Conservation (phyloP, 1,140 invertebrate genomes). For the Tribolium madens region DNA sequence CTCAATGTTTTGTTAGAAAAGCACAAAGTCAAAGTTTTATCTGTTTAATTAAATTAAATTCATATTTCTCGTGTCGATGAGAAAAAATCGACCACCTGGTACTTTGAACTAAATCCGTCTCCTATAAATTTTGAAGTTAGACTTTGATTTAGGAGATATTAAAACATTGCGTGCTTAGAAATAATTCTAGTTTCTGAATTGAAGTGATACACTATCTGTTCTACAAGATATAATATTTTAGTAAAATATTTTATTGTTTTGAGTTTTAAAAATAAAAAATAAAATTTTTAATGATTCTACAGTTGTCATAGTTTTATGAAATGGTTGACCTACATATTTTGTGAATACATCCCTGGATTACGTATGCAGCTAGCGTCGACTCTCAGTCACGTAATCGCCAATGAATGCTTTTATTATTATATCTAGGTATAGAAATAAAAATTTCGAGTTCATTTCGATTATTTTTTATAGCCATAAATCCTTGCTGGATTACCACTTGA, state of each 20-base stretch:
- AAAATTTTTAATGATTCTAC: too few relatives aligned
- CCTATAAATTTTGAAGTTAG: slow-evolving; percentile 7
- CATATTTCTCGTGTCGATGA: background rate
- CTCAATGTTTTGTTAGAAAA: background rate
- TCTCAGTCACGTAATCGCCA: background rate
- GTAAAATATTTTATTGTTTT: background rate
- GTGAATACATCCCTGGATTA: background rate
- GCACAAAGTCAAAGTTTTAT: background rate
- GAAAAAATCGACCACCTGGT: background rate
- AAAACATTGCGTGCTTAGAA: slow-evolving; percentile 1
- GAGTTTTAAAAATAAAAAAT: too few relatives aligned
- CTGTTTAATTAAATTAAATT: background rate
- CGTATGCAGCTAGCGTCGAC: slow-evolving; percentile 2
- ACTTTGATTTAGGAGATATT: slow-evolving; percentile 5
- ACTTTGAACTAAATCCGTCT: background rate
- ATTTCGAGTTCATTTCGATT: background rate
- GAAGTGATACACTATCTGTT: slow-evolving; percentile 7
- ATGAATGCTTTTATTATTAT: slow-evolving; percentile 22
- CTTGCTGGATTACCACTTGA: too few relatives aligned
- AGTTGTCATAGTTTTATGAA: background rate
- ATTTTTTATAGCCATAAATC: too few relatives aligned
- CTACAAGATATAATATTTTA: slow-evolving; percentile 5
- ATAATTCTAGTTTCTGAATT: background rate
- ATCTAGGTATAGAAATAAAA: background rate
- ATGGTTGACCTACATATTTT: slow-evolving; percentile 9